These are phyloP conservation scores for Goniozus legneri DNA, from an alignment of 1,140 invertebrate species.

Conservation along the genomic window DNA sequence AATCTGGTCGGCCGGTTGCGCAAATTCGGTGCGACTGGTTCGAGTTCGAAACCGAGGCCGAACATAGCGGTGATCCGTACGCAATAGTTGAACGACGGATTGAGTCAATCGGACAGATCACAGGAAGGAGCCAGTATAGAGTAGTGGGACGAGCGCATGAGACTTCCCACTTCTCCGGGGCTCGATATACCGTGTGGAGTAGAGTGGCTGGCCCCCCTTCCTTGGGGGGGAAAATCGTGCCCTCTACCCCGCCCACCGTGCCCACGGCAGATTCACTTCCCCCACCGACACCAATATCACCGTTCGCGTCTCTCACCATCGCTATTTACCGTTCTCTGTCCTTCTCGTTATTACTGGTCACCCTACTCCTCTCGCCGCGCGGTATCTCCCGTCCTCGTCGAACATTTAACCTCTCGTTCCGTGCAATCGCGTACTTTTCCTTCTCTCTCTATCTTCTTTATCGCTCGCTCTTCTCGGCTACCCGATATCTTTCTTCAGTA, in stretches of 20 bases:
- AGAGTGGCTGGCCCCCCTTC: slow-evolving; percentile 18
- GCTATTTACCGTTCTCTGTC: too few species aligned
- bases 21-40: too few species aligned
- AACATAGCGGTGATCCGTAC: too few species aligned
- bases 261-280: slow-evolving; percentile 17
- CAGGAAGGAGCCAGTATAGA: too few species aligned
- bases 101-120: too few species aligned
- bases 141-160: slow-evolving; percentile 21
- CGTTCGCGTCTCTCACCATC: too few species aligned
- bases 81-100: too few species aligned
- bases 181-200: slow-evolving; percentile 10
- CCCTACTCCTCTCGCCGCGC: slow-evolving; percentile 3
- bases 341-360: slow-evolving; percentile 8
- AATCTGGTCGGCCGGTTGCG: too few species aligned
- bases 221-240: slow-evolving; percentile 13
- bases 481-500: too few species aligned
- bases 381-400: slow-evolving; percentile 5
- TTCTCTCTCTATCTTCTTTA: too few species aligned
- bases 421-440: not conserved
- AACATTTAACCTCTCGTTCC: not conserved
- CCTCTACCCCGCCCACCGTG: slow-evolving; percentile 26
- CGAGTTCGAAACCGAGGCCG: too few species aligned
- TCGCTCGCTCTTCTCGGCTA: too few species aligned
- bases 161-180: slow-evolving; percentile 20
- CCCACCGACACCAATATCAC: not conserved